Base-by-base conservation (phyloP, 2,888 invertebrate genomes). In the Diarsia dahlii region DNA sequence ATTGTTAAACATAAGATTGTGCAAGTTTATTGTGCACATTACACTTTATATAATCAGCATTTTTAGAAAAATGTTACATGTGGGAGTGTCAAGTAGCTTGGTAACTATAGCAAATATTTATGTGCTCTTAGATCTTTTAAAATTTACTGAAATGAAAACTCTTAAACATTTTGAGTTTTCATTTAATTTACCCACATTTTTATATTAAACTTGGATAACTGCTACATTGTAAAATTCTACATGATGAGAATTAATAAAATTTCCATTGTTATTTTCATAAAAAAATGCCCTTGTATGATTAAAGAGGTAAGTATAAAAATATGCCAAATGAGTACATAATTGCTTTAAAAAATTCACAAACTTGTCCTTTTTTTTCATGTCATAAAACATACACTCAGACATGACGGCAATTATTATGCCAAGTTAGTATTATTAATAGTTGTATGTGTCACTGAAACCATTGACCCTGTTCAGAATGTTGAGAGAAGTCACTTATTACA, bases 391-490 rank as follows among this genome's bases (percentile, higher is more conserved):
- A 50, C 28, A 79, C 56, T 18, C 52, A 48, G 28, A 23, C 48
- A 50, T 34, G 23, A 46, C 58, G 28, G 52, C 50, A 58, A 72
- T 68, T 71, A 63, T 46, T 65, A 68, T 52, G 54, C 46, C 60
- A 71, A 74, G 46, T 70, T 13, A 62, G 67, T 68, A 64, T 67
- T 70, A 80, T 60, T 50, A 74, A 70, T 71, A 68, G 63, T 66
- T 69, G 28, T 67, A 63, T 71, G 77, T 82, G 72, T 81, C 77
- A 77, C 58, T 56, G 52, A 81, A 82, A 81, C 64, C 73, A 77
- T 52, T 84, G 76, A 84, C 58, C 71, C 76, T 81, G 66, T 28
- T 58, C 13, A 71, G 52, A 70, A 76, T 81, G 66, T 39, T 58
- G 23, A 71, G 65, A 70, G 50, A 34, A 76, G 28, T 58, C 72